Percentiles rank a stretch among this genome's conserved stretches.
phyloP scores from a whole-genome alignment of 2,888 invertebrate species.

The Acanthopleura granulata region DNA sequence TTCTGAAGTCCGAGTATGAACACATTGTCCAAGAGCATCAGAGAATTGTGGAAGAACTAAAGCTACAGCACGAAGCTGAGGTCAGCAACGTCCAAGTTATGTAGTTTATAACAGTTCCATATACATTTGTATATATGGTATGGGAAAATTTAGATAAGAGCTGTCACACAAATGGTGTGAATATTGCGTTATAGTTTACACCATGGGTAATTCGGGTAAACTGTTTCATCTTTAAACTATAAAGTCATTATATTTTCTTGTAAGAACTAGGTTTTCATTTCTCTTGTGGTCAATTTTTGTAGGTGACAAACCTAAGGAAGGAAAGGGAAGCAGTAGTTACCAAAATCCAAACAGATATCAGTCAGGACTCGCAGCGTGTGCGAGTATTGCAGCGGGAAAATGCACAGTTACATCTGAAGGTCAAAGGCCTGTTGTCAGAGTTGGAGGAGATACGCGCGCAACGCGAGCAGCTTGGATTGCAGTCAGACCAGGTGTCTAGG shows the following conservation, averaged over 20 bases:
- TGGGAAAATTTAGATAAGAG: no score
- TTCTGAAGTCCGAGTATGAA: constrained; percentile 68
- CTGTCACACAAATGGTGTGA: no score
- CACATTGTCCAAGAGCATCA: constrained; percentile 59
- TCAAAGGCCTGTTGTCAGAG: constrained; percentile 63
- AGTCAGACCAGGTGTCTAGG: constrained; percentile 60
- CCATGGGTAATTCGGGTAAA: no score
- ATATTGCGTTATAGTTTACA: no score
- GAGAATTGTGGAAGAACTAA: constrained; percentile 60
- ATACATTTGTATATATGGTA: no score
- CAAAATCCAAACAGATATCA: constrained; percentile 55
- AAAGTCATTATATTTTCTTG: no score
- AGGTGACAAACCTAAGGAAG: constrained; percentile 64
- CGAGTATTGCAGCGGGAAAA: constrained; percentile 64
- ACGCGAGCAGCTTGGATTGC: constrained; percentile 61
- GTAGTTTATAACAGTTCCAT: no score
- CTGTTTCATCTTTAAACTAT: no score
- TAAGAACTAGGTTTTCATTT: no score
- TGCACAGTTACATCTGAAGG: constrained; percentile 62
- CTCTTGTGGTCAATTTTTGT: no score
- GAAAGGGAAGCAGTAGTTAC: constrained; percentile 61
- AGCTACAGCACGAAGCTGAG: constrained; percentile 66
- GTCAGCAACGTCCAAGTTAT: no score
- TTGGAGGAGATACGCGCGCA: constrained; percentile 65
- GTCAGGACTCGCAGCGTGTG: constrained; percentile 58